Conservation (phyloP, 2,113 vertebrate genomes). For the Trichomycterus rosablanca region DNA sequence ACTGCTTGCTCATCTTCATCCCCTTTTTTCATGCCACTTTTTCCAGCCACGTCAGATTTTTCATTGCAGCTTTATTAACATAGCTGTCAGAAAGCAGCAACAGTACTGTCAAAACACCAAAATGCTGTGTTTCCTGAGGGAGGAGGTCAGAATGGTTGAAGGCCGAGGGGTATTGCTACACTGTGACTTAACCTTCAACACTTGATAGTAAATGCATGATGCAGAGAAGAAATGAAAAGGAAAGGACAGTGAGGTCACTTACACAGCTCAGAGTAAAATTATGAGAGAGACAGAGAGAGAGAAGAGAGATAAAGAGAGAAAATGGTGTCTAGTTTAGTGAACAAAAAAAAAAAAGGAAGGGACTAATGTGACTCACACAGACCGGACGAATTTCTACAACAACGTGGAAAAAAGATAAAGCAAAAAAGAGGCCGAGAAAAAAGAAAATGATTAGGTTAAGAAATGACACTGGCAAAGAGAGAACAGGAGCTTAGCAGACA, state of each 20-base stretch:
- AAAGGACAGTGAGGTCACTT: conserved; percentile 4
- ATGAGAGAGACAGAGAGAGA: conserved; percentile 29
- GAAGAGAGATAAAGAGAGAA: not conserved
- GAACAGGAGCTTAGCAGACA: too few species aligned
- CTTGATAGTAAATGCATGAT: not conserved
- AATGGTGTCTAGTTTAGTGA: not conserved
- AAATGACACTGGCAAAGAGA: too few species aligned
- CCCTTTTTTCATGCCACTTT: too few species aligned
- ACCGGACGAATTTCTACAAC: too few species aligned
- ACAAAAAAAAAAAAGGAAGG: too few species aligned
- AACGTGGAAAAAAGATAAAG: conserved; percentile 5
- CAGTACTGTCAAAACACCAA: too few species aligned
- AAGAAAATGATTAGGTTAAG: conserved; percentile 17
- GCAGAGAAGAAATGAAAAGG: conserved; percentile 21
- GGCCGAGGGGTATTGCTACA: not conserved
- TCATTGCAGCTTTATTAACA: too few species aligned
- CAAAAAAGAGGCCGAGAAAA: not conserved
- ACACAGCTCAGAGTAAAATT: conserved; percentile 31
- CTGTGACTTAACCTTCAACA: conserved; percentile 8
- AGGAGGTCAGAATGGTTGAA: not conserved
- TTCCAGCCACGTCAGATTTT: too few species aligned
- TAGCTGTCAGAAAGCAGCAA: not conserved
- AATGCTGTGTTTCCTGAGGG: not conserved
- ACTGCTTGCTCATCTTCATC: too few species aligned
- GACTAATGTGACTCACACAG: not conserved